Conservation (phyloP, 1,140 invertebrate genomes). For the Elysia chlorotica region DNA sequence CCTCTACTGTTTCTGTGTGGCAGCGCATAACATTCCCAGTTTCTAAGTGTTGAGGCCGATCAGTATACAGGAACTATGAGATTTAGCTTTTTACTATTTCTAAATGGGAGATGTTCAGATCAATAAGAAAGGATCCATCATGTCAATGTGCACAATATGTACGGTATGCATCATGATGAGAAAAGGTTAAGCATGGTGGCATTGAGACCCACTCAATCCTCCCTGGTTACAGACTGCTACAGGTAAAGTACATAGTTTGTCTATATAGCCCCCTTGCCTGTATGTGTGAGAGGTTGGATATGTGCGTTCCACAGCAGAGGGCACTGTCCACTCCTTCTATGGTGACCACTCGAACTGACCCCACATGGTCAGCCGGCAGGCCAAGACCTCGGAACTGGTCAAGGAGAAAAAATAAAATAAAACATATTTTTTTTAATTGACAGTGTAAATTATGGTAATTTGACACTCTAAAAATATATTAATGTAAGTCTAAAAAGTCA, state of each 20-base stretch:
- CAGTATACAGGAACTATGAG: too few relatives aligned
- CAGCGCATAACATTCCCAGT: too few relatives aligned
- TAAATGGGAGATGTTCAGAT: neutral
- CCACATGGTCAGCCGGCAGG: conserved; percentile 75
- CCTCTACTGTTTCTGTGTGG: too few relatives aligned
- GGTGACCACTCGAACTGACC: conserved; percentile 75
- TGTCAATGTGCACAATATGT: neutral
- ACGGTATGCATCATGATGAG: neutral
- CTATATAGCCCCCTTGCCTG: conserved; percentile 66
- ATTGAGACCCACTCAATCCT: too few relatives aligned
- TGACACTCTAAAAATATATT: too few relatives aligned
- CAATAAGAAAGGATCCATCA: neutral
- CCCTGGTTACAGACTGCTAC: too few relatives aligned
- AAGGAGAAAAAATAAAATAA: neutral
- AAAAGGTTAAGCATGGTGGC: neutral
- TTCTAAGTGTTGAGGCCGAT: too few relatives aligned
- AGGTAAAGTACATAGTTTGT: neutral
- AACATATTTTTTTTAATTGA: too few relatives aligned
- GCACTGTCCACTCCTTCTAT: conserved; percentile 72
- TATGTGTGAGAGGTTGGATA: conserved; percentile 76
- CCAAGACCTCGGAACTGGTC: conserved; percentile 69
- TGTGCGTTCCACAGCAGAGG: conserved; percentile 87
- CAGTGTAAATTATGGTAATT: too few relatives aligned
- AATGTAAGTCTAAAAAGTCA: too few relatives aligned
- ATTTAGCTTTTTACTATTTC: too few relatives aligned